A percentile compares a stretch with the other conserved stretches of the same genome.
Evolutionary conservation across 2,113 vertebrate species (phyloP).

Genomic region (Sander lucioperca): DNA sequence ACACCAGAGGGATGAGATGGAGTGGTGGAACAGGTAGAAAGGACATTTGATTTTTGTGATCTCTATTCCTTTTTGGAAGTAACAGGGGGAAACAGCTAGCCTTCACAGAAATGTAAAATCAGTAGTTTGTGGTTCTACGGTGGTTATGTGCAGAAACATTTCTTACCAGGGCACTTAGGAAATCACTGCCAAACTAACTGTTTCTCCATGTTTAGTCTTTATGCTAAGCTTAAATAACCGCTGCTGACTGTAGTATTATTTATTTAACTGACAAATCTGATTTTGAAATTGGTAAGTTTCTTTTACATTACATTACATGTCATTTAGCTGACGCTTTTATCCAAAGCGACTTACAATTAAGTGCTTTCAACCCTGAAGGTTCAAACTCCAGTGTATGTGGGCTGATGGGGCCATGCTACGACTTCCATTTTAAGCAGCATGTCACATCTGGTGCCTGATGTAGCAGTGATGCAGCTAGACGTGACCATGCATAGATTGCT

Average conservation of each 20-base stretch:
- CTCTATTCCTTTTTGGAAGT: not conserved
- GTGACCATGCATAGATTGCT: slow-evolving; percentile 46
- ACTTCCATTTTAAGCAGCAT: slow-evolving; percentile 32
- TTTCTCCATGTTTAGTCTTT: not conserved
- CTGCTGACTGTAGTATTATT: not conserved
- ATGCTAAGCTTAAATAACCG: not conserved
- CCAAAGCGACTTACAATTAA: too few species aligned
- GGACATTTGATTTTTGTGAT: not conserved
- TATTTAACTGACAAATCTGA: not conserved
- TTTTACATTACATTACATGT: too few species aligned
- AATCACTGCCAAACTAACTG: not conserved
- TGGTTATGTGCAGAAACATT: not conserved
- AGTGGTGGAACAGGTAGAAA: not conserved
- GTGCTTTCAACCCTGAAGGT: too few species aligned
- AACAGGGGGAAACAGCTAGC: too few species aligned
- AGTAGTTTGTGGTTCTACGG: too few species aligned
- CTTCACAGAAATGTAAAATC: too few species aligned
- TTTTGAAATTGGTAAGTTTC: not conserved
- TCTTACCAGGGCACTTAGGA: not conserved
- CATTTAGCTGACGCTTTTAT: too few species aligned
- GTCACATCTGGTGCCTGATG: slow-evolving; percentile 45
- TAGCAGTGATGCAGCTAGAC: slow-evolving; percentile 11
- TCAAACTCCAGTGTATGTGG: not conserved
- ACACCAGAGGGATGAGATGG: not conserved
- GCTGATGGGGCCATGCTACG: not conserved